Conservation (phyloP, 2,888 invertebrate species). For the Pachydiplax longipennis region DNA sequence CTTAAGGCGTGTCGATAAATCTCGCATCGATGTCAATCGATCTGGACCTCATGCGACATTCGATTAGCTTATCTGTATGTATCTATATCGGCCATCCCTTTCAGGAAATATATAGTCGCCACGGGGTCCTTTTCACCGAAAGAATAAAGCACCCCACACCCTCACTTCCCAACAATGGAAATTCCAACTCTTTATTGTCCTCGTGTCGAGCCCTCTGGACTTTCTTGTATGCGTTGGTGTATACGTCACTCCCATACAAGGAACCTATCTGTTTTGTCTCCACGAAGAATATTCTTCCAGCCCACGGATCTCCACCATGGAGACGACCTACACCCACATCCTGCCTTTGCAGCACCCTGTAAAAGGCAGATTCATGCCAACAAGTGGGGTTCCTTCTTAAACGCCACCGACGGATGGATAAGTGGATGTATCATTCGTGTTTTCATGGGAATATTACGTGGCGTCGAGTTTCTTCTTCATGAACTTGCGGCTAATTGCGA, state of each 20-base stretch:
- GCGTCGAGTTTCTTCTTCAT: background rate
- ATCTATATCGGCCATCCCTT: background rate
- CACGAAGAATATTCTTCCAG: background rate
- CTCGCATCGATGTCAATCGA: background rate
- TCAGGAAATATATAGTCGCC: background rate
- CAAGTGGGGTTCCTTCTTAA: background rate
- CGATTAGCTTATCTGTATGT: background rate
- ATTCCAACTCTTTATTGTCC: constrained; percentile 1
- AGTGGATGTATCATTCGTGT: background rate
- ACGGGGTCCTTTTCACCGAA: background rate
- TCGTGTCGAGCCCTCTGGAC: background rate
- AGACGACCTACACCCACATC: background rate
- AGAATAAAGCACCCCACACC: background rate
- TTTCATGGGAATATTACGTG: background rate
- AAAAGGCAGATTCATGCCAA: background rate
- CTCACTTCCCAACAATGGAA: background rate
- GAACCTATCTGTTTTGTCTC: constrained; percentile 1
- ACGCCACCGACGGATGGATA: background rate
- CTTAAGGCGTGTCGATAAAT: background rate
- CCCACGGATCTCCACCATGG: background rate
- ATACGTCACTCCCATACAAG: background rate
- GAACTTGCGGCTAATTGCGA: background rate
- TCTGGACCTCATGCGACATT: background rate
- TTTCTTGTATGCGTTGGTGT: background rate
- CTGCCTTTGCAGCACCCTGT: background rate